phyloP scores from a whole-genome alignment of 2,113 vertebrate species.

The Sisor rabdophorus region DNA sequence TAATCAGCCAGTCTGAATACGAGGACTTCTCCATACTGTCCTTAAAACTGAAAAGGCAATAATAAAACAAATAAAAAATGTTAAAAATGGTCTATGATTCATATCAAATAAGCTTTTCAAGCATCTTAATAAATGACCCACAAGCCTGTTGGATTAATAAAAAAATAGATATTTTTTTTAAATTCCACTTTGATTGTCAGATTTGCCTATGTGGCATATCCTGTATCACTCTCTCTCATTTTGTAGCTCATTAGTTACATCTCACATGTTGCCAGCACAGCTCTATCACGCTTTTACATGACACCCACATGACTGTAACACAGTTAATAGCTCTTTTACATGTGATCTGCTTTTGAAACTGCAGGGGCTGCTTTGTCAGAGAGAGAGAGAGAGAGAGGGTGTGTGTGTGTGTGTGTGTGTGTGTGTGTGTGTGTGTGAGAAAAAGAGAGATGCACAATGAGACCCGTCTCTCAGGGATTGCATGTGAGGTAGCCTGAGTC shows the following conservation, averaged over 20 bases:
- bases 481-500: neutral
- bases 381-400: no score
- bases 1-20: conserved; percentile 95
- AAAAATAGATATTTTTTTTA: conserved; percentile 50
- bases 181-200: conserved; percentile 58
- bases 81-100: no score
- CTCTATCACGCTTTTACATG: conserved; percentile 27
- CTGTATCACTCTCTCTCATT: conserved; percentile 44
- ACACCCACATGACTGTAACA: conserved; percentile 22
- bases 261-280: conserved; percentile 26
- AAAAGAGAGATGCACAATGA: neutral
- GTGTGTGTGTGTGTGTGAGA: neutral
- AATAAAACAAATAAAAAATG: conserved; percentile 20
- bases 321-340: conserved; percentile 16
- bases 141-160: conserved; percentile 59
- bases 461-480: conserved; percentile 6
- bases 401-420: no score
- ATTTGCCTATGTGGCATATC: conserved; percentile 47
- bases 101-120: conserved; percentile 56
- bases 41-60: conserved; percentile 81
- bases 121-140: conserved; percentile 52
- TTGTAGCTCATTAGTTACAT: conserved; percentile 25
- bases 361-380: neutral
- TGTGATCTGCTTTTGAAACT: conserved; percentile 6
- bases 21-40: conserved; percentile 93